Evolutionary conservation across 2,113 vertebrate genomes (phyloP), one percentile per base, ranked within the genome.

Genomic region (Catharus bicknelli): DNA sequence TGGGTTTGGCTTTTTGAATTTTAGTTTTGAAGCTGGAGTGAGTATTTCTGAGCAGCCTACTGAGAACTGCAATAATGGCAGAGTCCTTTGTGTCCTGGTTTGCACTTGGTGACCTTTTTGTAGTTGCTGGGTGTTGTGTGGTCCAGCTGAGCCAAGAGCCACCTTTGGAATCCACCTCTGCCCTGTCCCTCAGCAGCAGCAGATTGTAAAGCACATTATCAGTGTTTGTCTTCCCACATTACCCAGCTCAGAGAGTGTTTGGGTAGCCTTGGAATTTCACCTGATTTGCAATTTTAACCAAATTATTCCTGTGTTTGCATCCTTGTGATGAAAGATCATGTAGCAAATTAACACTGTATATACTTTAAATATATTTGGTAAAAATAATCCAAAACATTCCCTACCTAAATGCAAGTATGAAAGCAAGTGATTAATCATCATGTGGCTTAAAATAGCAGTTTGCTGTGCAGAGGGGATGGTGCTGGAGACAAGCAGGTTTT

Each of bases 401-500:
- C 68, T 90, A 48, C 59, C 88, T 69, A 61, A 80, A 38, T 69
- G 83, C 29, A 70, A 77, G 55, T 14, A 26, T 32, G 54, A 66
- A 83, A 94, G 77, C 45, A 72, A 79, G 76, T 58, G 83, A 90
- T 88, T 88, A 93, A 88, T 95, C 93, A 77, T 93, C 73, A 15
- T 7, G 3, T 25, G 61, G 47, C 73, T 93, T 61, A 61, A 89
- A 92, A 87, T 84, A 92, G 66, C 57, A 13, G 47, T 43, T 86
- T 82, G 77, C 73, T 81, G 64, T 36, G 81, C 43, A 38, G 57
- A 68, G 85, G 25, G 81, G 51, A 42, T 26, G 51, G 27, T 68
- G 72, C 90, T 88, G 83, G 40, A 54, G 90, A 40, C 59, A 40
- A 69, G 20, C 29, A 66, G 76, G 38, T 22, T 73, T 58, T 45